Percentiles rank a stretch among this genome's conserved stretches.
Evolutionary conservation across 2,888 invertebrate species (phyloP).

Genomic region (Microchrysa polita): DNA sequence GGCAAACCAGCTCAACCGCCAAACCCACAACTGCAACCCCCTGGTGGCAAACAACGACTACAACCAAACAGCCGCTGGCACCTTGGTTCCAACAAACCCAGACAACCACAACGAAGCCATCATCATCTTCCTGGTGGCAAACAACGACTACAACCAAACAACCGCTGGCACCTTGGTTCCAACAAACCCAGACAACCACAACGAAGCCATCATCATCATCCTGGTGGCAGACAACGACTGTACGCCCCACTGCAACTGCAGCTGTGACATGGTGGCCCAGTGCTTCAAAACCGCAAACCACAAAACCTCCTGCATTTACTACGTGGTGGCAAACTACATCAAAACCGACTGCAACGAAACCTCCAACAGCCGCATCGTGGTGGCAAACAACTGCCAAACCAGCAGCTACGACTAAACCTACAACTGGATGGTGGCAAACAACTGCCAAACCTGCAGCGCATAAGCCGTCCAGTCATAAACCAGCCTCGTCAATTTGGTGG

Average conservation of each 20-base stretch:
- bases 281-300: constrained; percentile 32
- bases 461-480: constrained; percentile 30
- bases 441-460: constrained; percentile 25
- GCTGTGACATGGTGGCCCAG: neutral
- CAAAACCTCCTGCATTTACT: constrained; percentile 30
- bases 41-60: constrained; percentile 32
- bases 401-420: neutral
- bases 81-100: neutral
- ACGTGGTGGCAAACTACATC: constrained; percentile 46
- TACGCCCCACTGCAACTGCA: neutral
- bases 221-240: constrained; percentile 32
- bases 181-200: neutral
- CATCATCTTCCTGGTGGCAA: constrained; percentile 41
- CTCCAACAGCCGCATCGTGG: constrained; percentile 13
- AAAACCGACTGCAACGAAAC: constrained; percentile 19
- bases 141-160: constrained; percentile 35
- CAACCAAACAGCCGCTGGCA: constrained; percentile 33
- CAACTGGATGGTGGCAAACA: constrained; percentile 47
- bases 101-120: neutral
- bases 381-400: constrained; percentile 29
- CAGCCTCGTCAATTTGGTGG: constrained; percentile 33
- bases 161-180: constrained; percentile 22
- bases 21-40: constrained; percentile 12
- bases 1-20: constrained; percentile 1
- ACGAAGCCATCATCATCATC: constrained; percentile 45